phyloP scores from a whole-genome alignment of 2,888 invertebrate genomes.

The Deilephila elpenor region DNA sequence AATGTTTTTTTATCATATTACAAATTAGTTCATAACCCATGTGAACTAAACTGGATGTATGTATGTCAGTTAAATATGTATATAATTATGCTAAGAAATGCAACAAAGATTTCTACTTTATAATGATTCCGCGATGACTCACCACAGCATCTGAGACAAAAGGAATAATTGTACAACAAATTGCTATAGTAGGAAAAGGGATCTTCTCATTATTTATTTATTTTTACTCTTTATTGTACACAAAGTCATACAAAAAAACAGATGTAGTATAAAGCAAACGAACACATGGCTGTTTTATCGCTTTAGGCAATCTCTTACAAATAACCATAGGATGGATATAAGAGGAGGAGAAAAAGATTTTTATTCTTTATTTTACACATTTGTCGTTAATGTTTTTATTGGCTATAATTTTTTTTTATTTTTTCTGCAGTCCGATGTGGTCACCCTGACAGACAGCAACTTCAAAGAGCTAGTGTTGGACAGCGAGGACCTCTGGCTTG shows the following conservation, averaged over 20 bases:
- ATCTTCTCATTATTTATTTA: not conserved
- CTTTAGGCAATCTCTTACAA: no score
- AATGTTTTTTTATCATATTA: no score
- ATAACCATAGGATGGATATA: no score
- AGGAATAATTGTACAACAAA: not conserved
- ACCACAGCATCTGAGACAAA: no score
- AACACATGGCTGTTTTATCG: not conserved
- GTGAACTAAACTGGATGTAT: no score
- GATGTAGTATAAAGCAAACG: not conserved
- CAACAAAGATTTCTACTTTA: no score
- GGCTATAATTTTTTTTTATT: constrained; percentile 14
- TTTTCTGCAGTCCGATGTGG: constrained; percentile 85
- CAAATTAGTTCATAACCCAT: no score
- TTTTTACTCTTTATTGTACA: not conserved
- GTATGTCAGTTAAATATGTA: no score
- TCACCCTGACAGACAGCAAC: constrained; percentile 98
- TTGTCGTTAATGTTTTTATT: not conserved
- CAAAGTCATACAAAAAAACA: not conserved
- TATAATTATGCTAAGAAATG: no score
- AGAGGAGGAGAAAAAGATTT: no score
- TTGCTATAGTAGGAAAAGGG: not conserved
- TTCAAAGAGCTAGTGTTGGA: constrained; percentile 96
- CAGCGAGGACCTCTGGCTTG: constrained; percentile 98
- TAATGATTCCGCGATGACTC: no score
- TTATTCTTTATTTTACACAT: not conserved